Evolutionary conservation across 92 coral and sea anemone genomes (phyloP), one percentile per base, ranked within the genome.

Genomic region (Heliopora coerulea): DNA sequence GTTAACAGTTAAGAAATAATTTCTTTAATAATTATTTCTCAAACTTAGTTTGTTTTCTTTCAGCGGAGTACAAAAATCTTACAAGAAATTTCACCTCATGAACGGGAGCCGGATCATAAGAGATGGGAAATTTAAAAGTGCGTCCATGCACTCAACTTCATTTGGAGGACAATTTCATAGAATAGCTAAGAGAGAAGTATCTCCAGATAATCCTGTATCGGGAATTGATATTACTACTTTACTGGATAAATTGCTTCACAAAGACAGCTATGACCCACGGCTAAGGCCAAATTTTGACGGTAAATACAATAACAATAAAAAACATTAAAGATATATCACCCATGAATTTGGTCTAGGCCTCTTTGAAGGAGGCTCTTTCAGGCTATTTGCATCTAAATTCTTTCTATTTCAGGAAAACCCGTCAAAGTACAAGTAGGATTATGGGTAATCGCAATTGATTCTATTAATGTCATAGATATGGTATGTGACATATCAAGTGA

Each of bases 391-490:
- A 26, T 19, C 35, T 14, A 23, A 26, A 73, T 34, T 35, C 41
- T 72, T 56, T 65, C 24, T 46, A 18, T 78, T 23, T 25, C 60
- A 95, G 99, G 89, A 50, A 84, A 81, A 19, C 95, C 99, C 23
- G 99, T 95, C 14, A 39, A 61, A 44, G 88, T 95, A 1, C 80
- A 76, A 7, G 86, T 95, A 75, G 99, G 99, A 50, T 83, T 95
- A 78, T 95, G 99, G 99, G 96, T 95, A 20, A 80, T 95, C 27
- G 88, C 99, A 20, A 85, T 95, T 49, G 96, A 95, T 77, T 86
- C 99, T 0, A 95, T 95, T 33, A 89, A 95, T 70, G 99, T 95
- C 29, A 87, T 90, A 11, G 96, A 95, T 59, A 95, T 95, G 99
- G 99, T 95, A 83, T 64, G 91, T 1, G 0, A n/a, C 32, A 21